A percentile compares a stretch with the other conserved stretches of the same genome.
phyloP scores from a whole-genome alignment of 2,888 invertebrate species.

The Scaptomyza reducta region DNA sequence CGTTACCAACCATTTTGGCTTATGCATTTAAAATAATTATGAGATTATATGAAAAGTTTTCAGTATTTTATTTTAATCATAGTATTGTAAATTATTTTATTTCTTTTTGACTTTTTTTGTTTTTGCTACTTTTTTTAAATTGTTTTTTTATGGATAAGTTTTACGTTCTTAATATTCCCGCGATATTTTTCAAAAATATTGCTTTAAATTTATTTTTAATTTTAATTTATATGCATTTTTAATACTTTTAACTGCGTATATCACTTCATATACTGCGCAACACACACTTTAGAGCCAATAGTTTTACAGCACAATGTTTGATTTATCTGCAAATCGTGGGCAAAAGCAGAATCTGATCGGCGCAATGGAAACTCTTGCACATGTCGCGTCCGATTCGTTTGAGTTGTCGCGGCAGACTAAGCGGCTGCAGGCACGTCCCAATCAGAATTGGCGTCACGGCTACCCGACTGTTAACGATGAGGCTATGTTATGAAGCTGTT shows the following conservation, averaged over 20 bases:
- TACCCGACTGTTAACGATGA: conserved; percentile 31
- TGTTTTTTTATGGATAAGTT: no score
- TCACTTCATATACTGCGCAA: background rate
- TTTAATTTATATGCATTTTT: background rate
- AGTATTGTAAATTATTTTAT: no score
- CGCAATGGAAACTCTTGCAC: background rate
- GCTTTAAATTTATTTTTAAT: background rate
- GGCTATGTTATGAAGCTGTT: conserved; percentile 9
- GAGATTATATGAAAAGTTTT: background rate
- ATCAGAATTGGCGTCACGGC: conserved; percentile 21
- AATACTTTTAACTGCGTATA: background rate
- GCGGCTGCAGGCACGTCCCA: conserved; percentile 19
- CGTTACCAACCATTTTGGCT: background rate
- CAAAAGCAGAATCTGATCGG: conserved; percentile 17
- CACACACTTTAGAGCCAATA: background rate
- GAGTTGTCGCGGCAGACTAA: conserved; percentile 68
- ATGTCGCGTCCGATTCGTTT: conserved; percentile 54
- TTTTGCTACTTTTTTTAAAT: background rate
- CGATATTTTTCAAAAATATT: background rate
- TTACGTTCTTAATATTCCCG: background rate
- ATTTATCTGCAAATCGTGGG: conserved; percentile 11
- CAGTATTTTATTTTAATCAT: background rate
- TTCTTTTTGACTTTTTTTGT: no score
- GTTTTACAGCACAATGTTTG: conserved; percentile 14
- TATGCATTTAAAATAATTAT: background rate